Conservation (phyloP, 2,888 invertebrate genomes). For the Trilocha varians region DNA sequence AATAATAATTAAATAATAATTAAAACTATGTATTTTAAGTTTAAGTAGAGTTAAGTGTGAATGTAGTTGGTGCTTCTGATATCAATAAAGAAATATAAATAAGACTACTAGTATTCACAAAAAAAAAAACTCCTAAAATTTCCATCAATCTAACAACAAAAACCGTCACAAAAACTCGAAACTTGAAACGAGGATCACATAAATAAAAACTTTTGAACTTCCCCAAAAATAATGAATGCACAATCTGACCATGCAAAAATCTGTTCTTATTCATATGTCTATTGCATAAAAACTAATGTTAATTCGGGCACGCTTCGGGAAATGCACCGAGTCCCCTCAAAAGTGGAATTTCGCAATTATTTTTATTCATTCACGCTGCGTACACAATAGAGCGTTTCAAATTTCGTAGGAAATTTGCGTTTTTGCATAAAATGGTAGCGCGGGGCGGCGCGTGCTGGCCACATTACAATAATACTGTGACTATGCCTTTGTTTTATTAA, state of each 20-base stretch:
- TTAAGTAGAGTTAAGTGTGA: no score
- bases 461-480: constrained; percentile 38
- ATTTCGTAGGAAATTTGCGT: constrained; percentile 71
- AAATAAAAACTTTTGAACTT: not conserved
- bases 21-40: no score
- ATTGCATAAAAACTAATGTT: constrained; percentile 62
- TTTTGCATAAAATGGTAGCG: constrained; percentile 67
- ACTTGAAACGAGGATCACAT: not conserved
- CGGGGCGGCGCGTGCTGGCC: constrained; percentile 54
- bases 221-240: constrained; percentile 29
- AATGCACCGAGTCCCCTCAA: constrained; percentile 51
- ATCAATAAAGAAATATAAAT: no score
- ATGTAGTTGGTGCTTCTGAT: no score
- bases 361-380: constrained; percentile 55
- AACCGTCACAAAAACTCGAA: not conserved
- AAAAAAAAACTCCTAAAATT: no score
- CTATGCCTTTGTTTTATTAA: constrained; percentile 21
- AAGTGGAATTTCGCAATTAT: constrained; percentile 59
- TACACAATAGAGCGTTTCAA: constrained; percentile 68
- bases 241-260: constrained; percentile 50
- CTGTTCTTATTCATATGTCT: constrained; percentile 44
- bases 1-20: no score
- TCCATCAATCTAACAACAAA: not conserved
- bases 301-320: constrained; percentile 50
- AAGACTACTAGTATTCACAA: no score